phyloP scores from a whole-genome alignment of 23 tunicate genomes.

The Botrylloides violaceus region DNA sequence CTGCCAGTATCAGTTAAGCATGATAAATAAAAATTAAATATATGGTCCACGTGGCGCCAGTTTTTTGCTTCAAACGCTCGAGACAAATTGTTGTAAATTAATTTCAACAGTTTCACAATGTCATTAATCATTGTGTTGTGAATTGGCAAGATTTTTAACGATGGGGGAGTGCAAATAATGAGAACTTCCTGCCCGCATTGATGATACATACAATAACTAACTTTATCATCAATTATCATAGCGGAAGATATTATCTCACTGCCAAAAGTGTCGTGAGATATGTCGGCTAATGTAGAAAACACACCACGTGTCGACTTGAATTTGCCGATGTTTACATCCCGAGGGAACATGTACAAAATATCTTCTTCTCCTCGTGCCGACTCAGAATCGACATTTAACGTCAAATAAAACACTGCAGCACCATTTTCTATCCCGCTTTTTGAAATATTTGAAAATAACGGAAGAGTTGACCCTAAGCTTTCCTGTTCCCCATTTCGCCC shows the following conservation, averaged over 20 bases:
- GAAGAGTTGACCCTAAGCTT: neutral
- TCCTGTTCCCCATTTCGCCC: neutral
- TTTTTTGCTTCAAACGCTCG: slow-evolving; percentile 65
- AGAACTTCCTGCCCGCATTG: slow-evolving; percentile 39
- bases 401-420: slow-evolving; percentile 51
- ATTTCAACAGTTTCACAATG: neutral
- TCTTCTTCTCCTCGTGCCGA: slow-evolving; percentile 74
- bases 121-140: neutral
- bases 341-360: slow-evolving; percentile 53
- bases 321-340: slow-evolving; percentile 21
- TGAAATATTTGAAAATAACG: neutral
- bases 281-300: slow-evolving; percentile 66
- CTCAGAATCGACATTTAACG: slow-evolving; percentile 54
- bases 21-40: slow-evolving; percentile 29
- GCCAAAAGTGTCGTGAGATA: slow-evolving; percentile 37
- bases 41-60: slow-evolving; percentile 45
- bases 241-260: slow-evolving; percentile 32
- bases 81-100: neutral
- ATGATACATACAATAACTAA: slow-evolving; percentile 66
- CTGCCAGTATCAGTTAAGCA: neutral
- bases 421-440: slow-evolving; percentile 15
- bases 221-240: slow-evolving; percentile 26
- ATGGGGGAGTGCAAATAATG: slow-evolving; percentile 50
- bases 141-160: neutral
- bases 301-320: slow-evolving; percentile 50